phyloP scores from a whole-genome alignment of 2,113 vertebrate species.

The Panthera uncia region DNA sequence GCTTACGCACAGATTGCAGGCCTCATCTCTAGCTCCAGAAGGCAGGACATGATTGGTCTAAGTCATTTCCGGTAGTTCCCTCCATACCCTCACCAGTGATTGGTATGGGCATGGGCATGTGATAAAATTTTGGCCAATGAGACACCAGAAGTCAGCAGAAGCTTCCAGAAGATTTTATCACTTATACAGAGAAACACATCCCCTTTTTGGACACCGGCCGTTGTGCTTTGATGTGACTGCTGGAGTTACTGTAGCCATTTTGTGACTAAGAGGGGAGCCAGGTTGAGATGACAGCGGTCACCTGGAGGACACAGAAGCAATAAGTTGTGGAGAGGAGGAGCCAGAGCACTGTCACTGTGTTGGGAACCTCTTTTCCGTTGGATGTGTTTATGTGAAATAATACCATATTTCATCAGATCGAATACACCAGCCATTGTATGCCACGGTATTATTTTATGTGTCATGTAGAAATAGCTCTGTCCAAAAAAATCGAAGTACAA shows the following conservation, averaged over 20 bases:
- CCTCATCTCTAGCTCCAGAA: neutral
- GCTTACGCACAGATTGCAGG: neutral
- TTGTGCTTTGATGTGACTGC: neutral
- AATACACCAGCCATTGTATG: neutral
- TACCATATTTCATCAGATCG: neutral
- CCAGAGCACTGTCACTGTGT: neutral
- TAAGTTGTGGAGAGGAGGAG: neutral
- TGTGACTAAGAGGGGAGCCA: neutral
- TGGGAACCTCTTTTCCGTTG: neutral
- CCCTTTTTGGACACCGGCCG: neutral
- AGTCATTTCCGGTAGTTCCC: neutral
- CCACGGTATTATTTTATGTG: neutral
- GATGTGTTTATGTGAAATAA: neutral
- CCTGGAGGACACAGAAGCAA: neutral
- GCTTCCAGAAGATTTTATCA: neutral
- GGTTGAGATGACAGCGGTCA: neutral
- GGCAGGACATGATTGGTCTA: neutral
- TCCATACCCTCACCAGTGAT: neutral
- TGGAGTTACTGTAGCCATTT: neutral
- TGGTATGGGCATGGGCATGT: neutral
- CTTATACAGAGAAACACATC: neutral
- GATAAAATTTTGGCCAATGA: neutral
- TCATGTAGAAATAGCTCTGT: neutral
- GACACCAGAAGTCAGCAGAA: neutral
- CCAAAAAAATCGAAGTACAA: neutral